Conservation (phyloP, 2,888 invertebrate species). For the Xylota sylvarum region DNA sequence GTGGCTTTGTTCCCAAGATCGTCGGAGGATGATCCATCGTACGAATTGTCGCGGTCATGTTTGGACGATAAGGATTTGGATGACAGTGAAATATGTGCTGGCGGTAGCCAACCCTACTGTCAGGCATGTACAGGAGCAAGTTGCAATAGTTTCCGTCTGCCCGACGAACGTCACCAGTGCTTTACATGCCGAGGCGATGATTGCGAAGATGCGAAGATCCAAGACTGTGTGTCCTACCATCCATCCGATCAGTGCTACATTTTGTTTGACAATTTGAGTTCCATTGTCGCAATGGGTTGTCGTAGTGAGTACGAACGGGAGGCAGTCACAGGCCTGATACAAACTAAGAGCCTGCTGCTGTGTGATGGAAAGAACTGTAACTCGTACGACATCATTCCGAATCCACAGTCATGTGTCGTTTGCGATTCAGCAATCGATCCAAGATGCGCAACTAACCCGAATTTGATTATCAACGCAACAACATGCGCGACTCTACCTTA, state of each 20-base stretch:
- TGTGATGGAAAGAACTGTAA: constrained; percentile 81
- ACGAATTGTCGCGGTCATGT: constrained; percentile 81
- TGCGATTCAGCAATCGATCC: constrained; percentile 80
- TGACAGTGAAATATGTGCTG: constrained; percentile 79
- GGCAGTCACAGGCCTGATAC: constrained; percentile 78
- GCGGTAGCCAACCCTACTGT: constrained; percentile 78
- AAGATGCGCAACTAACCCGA: constrained; percentile 82
- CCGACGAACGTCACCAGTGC: constrained; percentile 80
- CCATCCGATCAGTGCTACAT: constrained; percentile 81
- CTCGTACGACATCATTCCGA: constrained; percentile 59
- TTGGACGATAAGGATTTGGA: constrained; percentile 81
- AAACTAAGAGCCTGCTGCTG: constrained; percentile 79
- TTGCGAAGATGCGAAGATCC: constrained; percentile 75
- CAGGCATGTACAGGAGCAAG: constrained; percentile 78
- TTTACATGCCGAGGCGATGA: constrained; percentile 78
- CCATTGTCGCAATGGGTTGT: constrained; percentile 81
- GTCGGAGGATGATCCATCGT: constrained; percentile 79
- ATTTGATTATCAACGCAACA: constrained; percentile 76
- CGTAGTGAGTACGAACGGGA: constrained; percentile 81
- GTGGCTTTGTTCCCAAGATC: constrained; percentile 81
- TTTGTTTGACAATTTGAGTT: constrained; percentile 77
- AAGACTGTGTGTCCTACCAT: constrained; percentile 79
- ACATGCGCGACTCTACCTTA: constrained; percentile 80
- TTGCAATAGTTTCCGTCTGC: constrained; percentile 80
- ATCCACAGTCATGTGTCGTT: constrained; percentile 78